Percentiles rank a stretch among this genome's conserved stretches.
Evolutionary conservation across 2,797 vertebrate species (phyloP).

Genomic region (Monodelphis domestica): DNA sequence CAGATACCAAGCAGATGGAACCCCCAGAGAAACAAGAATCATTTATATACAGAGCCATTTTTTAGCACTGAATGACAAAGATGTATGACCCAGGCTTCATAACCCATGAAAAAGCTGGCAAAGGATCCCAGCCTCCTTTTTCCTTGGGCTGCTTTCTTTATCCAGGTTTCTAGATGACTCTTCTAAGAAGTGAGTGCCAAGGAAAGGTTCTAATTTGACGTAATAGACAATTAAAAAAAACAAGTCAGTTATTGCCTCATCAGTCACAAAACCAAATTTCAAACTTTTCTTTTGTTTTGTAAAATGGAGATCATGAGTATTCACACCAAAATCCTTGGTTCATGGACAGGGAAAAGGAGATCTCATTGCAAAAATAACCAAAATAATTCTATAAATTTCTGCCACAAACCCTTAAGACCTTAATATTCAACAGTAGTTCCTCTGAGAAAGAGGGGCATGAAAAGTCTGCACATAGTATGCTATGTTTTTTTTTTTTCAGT

Average conservation of each 20-base stretch:
- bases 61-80: not conserved
- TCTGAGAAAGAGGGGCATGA: not conserved
- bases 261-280: not conserved
- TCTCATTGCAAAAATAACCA: not conserved
- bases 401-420: not conserved
- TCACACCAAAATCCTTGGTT: not conserved
- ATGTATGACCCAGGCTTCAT: not conserved
- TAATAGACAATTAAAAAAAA: not conserved
- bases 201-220: not conserved
- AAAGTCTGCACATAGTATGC: not conserved
- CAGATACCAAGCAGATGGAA: not conserved
- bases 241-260: not conserved
- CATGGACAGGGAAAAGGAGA: not conserved
- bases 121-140: not conserved
- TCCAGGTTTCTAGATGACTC: not conserved
- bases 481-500: too few species aligned
- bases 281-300: not conserved
- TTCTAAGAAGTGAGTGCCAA: not conserved
- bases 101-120: not conserved
- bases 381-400: not conserved
- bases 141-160: not conserved
- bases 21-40: not conserved
- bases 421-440: not conserved
- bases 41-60: not conserved
- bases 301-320: not conserved